Percentiles rank a stretch among this genome's conserved stretches.
Evolutionary conservation across 2,797 vertebrate genomes (phyloP).

Genomic region (Gymnodraco acuticeps): DNA sequence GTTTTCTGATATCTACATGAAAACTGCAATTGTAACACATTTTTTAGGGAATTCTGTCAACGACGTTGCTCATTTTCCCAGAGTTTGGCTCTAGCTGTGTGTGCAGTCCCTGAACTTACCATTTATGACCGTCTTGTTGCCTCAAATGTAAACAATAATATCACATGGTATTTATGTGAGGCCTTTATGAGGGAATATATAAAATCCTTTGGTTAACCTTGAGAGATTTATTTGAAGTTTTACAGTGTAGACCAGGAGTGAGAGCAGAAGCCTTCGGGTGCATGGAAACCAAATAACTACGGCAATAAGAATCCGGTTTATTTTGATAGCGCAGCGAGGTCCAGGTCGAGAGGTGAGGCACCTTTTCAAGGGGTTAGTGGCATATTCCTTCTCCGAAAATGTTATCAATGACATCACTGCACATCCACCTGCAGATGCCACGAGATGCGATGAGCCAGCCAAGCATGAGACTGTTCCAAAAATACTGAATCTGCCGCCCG

Average conservation of each 20-base stretch:
- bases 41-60: background rate
- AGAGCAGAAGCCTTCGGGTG: constrained; percentile 6
- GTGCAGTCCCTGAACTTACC: background rate
- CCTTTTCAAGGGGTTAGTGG: constrained; percentile 19
- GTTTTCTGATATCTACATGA: background rate
- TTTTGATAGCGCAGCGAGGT: constrained; percentile 31
- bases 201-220: constrained; percentile 25
- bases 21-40: background rate
- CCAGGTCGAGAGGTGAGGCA: constrained; percentile 54
- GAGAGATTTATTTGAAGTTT: constrained; percentile 25
- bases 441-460: constrained; percentile 54
- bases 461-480: constrained; percentile 58
- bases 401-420: constrained; percentile 65
- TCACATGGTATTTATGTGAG: constrained; percentile 19
- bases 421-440: constrained; percentile 62
- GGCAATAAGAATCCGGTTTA: constrained; percentile 24
- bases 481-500: constrained; percentile 66
- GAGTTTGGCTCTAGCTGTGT: background rate
- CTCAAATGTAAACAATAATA: constrained; percentile 32
- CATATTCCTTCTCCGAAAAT: constrained; percentile 52
- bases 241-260: background rate
- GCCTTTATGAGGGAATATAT: constrained; percentile 24
- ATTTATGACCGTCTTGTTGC: constrained; percentile 18
- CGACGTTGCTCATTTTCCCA: constrained; percentile 10
- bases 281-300: constrained; percentile 16